Evolutionary conservation across 2,888 invertebrate genomes (phyloP), one percentile per base, ranked within the genome.

Genomic region (Philopedon plagiatum): DNA sequence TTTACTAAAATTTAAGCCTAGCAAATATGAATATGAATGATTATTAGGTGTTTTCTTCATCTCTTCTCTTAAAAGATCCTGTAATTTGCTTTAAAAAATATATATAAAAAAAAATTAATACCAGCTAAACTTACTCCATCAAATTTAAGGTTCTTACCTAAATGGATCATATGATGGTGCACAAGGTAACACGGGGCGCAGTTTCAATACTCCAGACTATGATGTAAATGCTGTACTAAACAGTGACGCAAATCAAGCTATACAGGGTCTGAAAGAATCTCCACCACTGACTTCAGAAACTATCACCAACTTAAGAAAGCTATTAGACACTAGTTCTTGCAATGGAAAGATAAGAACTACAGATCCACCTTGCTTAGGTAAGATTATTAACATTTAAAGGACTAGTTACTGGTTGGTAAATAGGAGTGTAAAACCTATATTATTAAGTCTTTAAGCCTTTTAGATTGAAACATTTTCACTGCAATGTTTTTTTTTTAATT

Each of bases 161-260:
- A 62, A 74, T 49, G 79, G 80, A 15, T 56, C 73, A 5, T 81
- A 79, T 51, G 81, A 81, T 39, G 66, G 67, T 3, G 80, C 80
- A 46, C 78, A 75, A 56, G 83, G 83, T 1, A 81, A 81, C 9
- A 66, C 73, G 5, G 82, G 83, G 3, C 69, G 82, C 72, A 75
- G 57, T 7, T 4, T 57, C 1, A 75, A 67, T 13, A 75, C 75
- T 26, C 81, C 81, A 11, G 46, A 73, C 0, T 84, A 83, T 63
- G 72, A 83, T 56, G 44, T 76, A 4, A 54, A 73, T 0, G 62
- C 60, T 5, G 76, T 84, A 39, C 54, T 83, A 34, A 58, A 78
- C 5, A 84, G 83, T 69, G 56, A 64, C 2, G 74, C 75, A 0
- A 82, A 84, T 75, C 46, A 61, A 29, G 83, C 81, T 0, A 80